phyloP scores from a whole-genome alignment of 2,113 vertebrate species.

The Prochilodus magdalenae region DNA sequence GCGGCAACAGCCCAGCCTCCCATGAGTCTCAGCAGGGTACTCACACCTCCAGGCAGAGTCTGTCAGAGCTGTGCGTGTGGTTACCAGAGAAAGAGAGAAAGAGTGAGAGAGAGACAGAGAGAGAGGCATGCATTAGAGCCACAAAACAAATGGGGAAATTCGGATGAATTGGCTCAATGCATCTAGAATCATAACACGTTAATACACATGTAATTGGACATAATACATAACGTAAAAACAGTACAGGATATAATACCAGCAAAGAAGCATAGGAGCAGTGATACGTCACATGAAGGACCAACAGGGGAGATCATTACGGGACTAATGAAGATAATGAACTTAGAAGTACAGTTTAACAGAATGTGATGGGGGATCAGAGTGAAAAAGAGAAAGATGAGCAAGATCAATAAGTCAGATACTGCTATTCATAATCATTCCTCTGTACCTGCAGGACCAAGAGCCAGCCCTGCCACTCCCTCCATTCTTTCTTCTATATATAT shows the following conservation, averaged over 20 bases:
- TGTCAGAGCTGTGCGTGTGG: conserved; percentile 39
- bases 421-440: conserved; percentile 27
- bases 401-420: conserved; percentile 23
- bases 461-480: conserved; percentile 57
- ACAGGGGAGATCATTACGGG: neutral
- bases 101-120: neutral
- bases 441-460: neutral
- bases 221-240: neutral
- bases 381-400: conserved; percentile 20
- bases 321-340: conserved; percentile 15
- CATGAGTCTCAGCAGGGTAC: conserved; percentile 31
- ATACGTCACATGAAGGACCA: neutral
- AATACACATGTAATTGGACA: too few species aligned
- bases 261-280: neutral
- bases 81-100: neutral
- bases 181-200: neutral
- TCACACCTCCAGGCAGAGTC: conserved; percentile 55
- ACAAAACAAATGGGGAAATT: neutral
- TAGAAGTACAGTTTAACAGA: conserved; percentile 10
- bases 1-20: conserved; percentile 4
- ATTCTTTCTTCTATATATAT: conserved; percentile 40
- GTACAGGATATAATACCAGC: neutral
- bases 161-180: neutral
- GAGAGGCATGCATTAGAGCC: neutral
- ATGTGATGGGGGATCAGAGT: conserved; percentile 8